These are phyloP conservation scores for Myrmecophaga tridactyla DNA, from an alignment of 2,113 vertebrate genomes.

Conservation along the genomic window DNA sequence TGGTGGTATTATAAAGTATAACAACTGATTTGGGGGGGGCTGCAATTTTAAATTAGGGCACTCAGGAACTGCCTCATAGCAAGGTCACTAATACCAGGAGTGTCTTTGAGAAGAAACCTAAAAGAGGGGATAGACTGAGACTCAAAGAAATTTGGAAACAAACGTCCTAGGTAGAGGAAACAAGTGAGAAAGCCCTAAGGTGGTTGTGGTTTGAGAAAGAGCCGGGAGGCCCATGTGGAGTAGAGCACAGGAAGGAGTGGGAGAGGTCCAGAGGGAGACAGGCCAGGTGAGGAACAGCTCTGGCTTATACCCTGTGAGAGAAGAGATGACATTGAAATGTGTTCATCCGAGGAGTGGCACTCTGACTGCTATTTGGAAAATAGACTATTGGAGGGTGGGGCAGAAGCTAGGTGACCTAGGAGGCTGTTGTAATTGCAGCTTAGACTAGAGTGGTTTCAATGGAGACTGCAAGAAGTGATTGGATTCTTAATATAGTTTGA, in stretches of 20 bases:
- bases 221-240: not conserved
- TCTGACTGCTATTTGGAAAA: not conserved
- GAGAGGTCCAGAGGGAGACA: too few relatives aligned
- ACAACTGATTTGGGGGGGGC: not conserved
- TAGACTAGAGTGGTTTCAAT: not conserved
- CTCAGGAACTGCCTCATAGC: not conserved
- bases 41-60: not conserved
- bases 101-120: not conserved
- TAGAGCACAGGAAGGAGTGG: accelerated
- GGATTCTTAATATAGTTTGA: not conserved
- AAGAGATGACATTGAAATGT: accelerated
- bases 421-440: accelerated
- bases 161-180: not conserved
- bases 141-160: not conserved
- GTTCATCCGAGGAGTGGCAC: not conserved
- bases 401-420: not conserved
- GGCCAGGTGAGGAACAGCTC: not conserved
- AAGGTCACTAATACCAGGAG: not conserved
- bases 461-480: not conserved
- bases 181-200: not conserved
- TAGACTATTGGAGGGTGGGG: not conserved
- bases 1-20: not conserved
- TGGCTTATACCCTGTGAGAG: accelerated
- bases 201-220: not conserved
- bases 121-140: not conserved